Evolutionary conservation across 2,113 vertebrate genomes (phyloP).

Genomic region (Okapia johnstoni): DNA sequence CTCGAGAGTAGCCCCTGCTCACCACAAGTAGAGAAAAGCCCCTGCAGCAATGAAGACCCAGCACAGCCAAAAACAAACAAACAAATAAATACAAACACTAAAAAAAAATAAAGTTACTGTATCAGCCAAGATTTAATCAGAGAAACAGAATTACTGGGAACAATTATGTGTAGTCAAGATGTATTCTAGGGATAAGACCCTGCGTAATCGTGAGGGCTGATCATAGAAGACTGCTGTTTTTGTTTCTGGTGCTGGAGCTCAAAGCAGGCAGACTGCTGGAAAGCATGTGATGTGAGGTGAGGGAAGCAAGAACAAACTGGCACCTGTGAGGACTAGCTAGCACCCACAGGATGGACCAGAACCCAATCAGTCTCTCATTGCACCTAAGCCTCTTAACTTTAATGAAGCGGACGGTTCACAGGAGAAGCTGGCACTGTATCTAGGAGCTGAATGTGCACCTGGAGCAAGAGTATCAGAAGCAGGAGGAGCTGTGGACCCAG

Average conservation of each 20-base stretch:
- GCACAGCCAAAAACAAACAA: background rate
- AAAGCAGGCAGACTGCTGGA: background rate
- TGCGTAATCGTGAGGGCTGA: background rate
- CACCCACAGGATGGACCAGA: background rate
- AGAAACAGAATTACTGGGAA: background rate
- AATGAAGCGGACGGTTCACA: background rate
- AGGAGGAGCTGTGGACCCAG: background rate
- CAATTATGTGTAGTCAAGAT: background rate
- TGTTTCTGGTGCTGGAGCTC: background rate
- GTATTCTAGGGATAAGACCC: background rate
- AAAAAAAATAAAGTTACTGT: background rate
- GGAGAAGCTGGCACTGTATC: background rate
- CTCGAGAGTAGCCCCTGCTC: background rate
- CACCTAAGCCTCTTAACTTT: background rate
- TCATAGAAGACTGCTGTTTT: background rate
- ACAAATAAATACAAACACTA: fast-evolving
- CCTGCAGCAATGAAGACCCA: background rate
- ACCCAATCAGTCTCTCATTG: too few species aligned
- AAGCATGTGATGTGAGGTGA: background rate
- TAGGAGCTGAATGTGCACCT: background rate
- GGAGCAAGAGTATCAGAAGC: background rate
- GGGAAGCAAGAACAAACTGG: background rate
- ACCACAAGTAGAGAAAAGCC: background rate
- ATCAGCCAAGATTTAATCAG: background rate
- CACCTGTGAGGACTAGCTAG: background rate